A percentile compares a stretch with the other conserved stretches of the same genome.
Conservation (phyloP, 2,797 vertebrate genomes). For the Aldrovandia affinis region DNA sequence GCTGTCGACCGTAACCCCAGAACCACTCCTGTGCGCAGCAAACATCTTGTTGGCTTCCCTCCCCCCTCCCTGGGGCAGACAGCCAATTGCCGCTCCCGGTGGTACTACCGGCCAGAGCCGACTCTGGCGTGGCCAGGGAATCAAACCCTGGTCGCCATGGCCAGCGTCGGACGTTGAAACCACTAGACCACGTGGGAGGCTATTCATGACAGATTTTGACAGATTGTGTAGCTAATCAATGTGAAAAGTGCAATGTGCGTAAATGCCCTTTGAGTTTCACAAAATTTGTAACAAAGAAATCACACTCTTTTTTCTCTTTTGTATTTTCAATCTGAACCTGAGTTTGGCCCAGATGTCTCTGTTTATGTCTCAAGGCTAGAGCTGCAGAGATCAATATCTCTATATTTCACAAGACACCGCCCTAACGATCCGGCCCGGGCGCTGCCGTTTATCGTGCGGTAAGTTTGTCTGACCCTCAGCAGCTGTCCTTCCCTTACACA, state of each 20-base stretch:
- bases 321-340: background rate
- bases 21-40: too few species aligned
- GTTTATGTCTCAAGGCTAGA: slow-evolving; percentile 34
- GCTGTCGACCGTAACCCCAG: too few species aligned
- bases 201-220: background rate
- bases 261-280: background rate
- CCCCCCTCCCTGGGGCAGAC: too few species aligned
- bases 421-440: background rate
- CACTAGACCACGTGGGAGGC: background rate
- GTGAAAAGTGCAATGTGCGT: background rate
- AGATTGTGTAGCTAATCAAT: background rate
- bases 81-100: too few species aligned
- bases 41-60: too few species aligned
- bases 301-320: background rate
- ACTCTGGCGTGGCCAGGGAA: too few species aligned
- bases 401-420: slow-evolving; percentile 35
- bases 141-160: too few species aligned
- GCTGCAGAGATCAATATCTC: slow-evolving; percentile 34
- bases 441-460: background rate
- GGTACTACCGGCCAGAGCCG: too few species aligned
- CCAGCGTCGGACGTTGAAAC: too few species aligned
- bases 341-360: background rate
- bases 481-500: background rate
- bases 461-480: background rate
- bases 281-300: background rate